Evolutionary conservation across 2,888 invertebrate genomes (phyloP), one percentile per base, ranked within the genome.

Genomic region (Hemicrepidius hirtus): DNA sequence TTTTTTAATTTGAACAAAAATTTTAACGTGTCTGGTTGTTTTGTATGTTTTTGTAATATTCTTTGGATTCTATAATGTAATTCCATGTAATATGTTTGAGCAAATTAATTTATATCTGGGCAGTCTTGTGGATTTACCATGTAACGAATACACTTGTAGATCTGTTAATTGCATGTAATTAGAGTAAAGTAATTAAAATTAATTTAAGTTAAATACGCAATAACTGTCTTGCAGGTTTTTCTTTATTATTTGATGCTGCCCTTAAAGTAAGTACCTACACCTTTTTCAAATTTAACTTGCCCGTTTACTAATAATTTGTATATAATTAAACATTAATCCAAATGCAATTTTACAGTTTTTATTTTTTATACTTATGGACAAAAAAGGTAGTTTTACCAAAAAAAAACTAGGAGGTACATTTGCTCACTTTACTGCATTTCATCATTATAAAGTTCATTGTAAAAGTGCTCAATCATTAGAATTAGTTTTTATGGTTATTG

Each of bases 381-480:
- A 41, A 16, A 18, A 20, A 10, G 28, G 28, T 13, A n/a, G 0
- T n/a, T 28, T n/a, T 28, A 4, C 12, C 53, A 12, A 20, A 20
- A 5, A 28, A 53, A 10, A 44, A 44, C 9, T 57, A 24, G 18
- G 6, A 10, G n/a, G 44, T 9, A 20, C 4, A 28, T n/a, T 24
- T 24, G 50, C 64, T 65, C 64, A 65, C 41, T 65, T 35, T 57
- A 57, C n/a, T n/a, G 12, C 20, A 37, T 13, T 63, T 41, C 46
- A 32, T 63, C 60, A 24, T 50, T 60, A 59, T 68, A 46, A 62
- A 59, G 37, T 59, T 62, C 24, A 40, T 68, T 16, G 37, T 55
- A 44, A 46, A 69, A 63, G 55, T 70, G 70, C 70, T 70, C 70
- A 70, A 70, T 69, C 63, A 40, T 59, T 70, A 70, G 64, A 59